A percentile compares a stretch with the other conserved stretches of the same genome.
Evolutionary conservation across 2,113 vertebrate species (phyloP).

Genomic region (Addax nasomaculatus): DNA sequence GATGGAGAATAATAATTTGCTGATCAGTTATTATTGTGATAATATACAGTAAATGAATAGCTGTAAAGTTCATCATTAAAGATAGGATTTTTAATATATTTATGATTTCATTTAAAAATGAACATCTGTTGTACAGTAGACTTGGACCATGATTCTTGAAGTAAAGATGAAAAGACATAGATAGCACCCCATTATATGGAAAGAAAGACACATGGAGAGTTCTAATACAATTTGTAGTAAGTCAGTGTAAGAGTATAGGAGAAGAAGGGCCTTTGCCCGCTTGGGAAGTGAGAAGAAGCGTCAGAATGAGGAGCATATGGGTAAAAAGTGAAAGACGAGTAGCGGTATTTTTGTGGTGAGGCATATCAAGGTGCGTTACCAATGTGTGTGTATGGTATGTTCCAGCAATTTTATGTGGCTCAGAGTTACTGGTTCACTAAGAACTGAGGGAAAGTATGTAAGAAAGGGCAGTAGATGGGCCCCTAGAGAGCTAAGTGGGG

Average conservation of each 20-base stretch:
- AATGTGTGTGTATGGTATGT: neutral
- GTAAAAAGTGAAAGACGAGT: neutral
- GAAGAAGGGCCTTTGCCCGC: neutral
- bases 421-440: constrained; percentile 6
- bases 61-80: constrained; percentile 33
- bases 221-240: neutral
- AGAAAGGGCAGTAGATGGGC: neutral
- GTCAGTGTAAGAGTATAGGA: neutral
- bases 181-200: neutral
- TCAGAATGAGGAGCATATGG: neutral
- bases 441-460: neutral
- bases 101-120: neutral
- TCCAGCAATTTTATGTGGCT: neutral
- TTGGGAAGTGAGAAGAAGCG: neutral
- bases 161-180: neutral
- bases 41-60: neutral
- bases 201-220: neutral
- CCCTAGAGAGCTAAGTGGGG: neutral
- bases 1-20: neutral
- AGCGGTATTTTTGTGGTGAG: neutral
- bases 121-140: neutral
- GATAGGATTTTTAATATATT: constrained; percentile 37
- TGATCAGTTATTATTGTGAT: neutral
- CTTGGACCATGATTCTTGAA: neutral
- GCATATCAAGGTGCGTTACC: neutral